phyloP scores from a whole-genome alignment of 2,888 invertebrate genomes.

The Aspidiotus destructor region DNA sequence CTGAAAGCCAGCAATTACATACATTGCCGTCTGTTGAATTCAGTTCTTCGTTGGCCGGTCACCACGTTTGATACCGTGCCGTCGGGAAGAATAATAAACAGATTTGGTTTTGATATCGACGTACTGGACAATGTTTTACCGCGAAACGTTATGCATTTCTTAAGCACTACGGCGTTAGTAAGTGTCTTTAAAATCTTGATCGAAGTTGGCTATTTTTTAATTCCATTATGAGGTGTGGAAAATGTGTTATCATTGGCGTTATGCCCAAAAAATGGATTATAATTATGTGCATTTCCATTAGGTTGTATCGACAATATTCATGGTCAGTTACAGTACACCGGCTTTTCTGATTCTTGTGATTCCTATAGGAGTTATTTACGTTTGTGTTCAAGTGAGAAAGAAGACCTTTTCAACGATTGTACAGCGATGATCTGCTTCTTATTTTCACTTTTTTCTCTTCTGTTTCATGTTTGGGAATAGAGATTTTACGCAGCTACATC shows the following conservation, averaged over 20 bases:
- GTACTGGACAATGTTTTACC: conserved; percentile 50
- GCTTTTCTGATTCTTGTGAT: conserved; percentile 67
- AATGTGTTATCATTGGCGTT: too few relatives aligned
- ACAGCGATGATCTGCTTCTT: too few relatives aligned
- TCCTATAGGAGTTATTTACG: conserved; percentile 71
- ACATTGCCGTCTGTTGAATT: conserved; percentile 33
- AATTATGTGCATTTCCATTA: too few relatives aligned
- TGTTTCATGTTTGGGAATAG: conserved; percentile 45
- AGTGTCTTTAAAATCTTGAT: neutral
- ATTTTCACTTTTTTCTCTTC: too few relatives aligned
- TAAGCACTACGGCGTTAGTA: conserved; percentile 10
- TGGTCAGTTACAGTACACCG: conserved; percentile 78
- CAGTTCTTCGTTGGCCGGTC: conserved; percentile 49
- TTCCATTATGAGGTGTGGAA: too few relatives aligned
- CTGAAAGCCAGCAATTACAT: conserved; percentile 34
- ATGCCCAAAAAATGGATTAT: too few relatives aligned
- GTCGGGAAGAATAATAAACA: conserved; percentile 44
- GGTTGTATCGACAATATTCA: conserved; percentile 50
- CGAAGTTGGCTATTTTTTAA: too few relatives aligned
- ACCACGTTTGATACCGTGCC: conserved; percentile 48
- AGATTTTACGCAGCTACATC: conserved; percentile 90
- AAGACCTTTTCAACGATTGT: too few relatives aligned
- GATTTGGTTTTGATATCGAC: conserved; percentile 54
- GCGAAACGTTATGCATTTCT: conserved; percentile 47
- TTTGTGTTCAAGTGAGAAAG: conserved; percentile 55